A percentile compares a stretch with the other conserved stretches of the same genome.
phyloP scores from a whole-genome alignment of 2,888 invertebrate genomes.

The Drosophila siamana region DNA sequence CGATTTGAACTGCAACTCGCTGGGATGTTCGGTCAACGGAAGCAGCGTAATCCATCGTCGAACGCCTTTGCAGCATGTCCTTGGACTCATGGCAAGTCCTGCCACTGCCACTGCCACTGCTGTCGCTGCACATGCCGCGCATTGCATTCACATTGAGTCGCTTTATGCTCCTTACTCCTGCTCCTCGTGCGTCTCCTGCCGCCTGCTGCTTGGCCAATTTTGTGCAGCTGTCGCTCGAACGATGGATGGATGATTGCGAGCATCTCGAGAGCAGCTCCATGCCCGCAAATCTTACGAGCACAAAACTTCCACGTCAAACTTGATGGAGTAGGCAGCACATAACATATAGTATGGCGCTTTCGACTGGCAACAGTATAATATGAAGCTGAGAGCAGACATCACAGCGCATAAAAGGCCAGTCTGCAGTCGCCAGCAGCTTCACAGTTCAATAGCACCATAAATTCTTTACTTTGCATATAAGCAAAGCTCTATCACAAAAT shows the following conservation, averaged over 20 bases:
- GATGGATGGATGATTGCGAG: constrained; percentile 52
- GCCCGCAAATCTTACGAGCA: constrained; percentile 42
- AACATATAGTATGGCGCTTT: background rate
- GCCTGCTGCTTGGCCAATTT: constrained; percentile 44
- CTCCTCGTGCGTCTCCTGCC: constrained; percentile 2
- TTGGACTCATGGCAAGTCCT: constrained; percentile 40
- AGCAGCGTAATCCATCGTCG: constrained; percentile 74
- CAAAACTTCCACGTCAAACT: constrained; percentile 36
- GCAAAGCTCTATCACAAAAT: background rate
- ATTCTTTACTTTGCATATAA: background rate
- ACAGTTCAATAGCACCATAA: background rate
- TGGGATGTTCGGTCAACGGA: constrained; percentile 48
- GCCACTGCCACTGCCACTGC: constrained; percentile 12
- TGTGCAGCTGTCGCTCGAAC: constrained; percentile 60
- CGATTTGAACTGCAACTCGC: background rate
- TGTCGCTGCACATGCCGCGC: constrained; percentile 56
- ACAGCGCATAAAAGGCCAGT: background rate
- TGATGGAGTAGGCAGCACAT: constrained; percentile 52
- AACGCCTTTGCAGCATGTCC: constrained; percentile 65
- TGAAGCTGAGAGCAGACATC: background rate
- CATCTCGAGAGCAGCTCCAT: constrained; percentile 34
- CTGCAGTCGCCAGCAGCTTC: background rate
- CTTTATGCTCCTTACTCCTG: constrained; percentile 8
- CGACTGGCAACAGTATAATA: constrained; percentile 3
- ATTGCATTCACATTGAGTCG: constrained; percentile 49